Evolutionary conservation across 92 coral and sea anemone species (phyloP).

Genomic region (Isaurus tuberculatus): DNA sequence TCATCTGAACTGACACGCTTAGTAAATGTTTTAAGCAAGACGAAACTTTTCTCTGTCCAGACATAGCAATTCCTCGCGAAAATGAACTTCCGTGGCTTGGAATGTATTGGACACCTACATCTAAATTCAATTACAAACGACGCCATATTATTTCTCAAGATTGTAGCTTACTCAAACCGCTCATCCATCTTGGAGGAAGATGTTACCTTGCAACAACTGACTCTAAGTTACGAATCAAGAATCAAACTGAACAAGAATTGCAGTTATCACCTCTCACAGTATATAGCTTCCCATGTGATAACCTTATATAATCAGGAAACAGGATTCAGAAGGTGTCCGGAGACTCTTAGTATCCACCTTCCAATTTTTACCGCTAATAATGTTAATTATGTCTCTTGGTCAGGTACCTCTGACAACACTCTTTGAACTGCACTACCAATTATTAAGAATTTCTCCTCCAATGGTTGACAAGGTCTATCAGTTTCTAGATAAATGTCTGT

Average conservation of each 20-base stretch:
- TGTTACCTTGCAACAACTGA: background rate
- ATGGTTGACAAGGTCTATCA: no score
- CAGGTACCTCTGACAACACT: no score
- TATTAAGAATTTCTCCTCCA: no score
- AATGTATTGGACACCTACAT: background rate
- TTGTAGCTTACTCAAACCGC: constrained; percentile 3
- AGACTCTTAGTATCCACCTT: no score
- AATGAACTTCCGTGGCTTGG: background rate
- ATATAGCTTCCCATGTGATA: no score
- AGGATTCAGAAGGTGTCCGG: no score
- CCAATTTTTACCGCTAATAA: no score
- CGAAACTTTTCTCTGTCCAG: background rate
- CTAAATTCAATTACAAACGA: constrained; percentile 13
- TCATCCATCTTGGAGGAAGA: constrained; percentile 14
- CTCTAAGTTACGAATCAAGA: background rate
- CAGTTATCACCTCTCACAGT: background rate
- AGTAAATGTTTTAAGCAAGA: background rate
- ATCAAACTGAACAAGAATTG: background rate
- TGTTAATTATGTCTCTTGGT: no score
- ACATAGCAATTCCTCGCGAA: background rate
- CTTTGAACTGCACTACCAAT: no score
- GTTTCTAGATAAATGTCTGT: no score
- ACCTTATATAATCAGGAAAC: no score
- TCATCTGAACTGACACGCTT: background rate
- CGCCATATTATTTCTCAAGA: background rate